Evolutionary conservation across 2,113 vertebrate species (phyloP), one percentile per base, ranked within the genome.

Genomic region (Stomatorhinus ivindoensis): DNA sequence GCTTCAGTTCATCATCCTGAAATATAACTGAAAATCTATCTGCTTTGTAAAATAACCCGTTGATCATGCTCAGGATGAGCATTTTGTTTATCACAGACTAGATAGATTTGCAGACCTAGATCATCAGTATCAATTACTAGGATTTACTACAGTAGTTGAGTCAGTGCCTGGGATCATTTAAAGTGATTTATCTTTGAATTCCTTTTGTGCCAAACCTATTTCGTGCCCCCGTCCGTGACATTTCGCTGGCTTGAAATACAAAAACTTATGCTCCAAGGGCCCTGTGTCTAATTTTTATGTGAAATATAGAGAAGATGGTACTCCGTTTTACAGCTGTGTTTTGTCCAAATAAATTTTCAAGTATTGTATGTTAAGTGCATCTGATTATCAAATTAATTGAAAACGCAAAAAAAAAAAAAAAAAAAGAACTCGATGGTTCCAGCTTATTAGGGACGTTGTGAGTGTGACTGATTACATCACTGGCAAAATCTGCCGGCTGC

Each of bases 81-180:
- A 80, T 80, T 80, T 80, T 42, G 73, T 80, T 80, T 80, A 80
- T 80, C 73, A 42, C 35, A 80, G 73, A 80, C 73, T 80, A 80
- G 73, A 80, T 42, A 80, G 13, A 80, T 80, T 42, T 80, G 73
- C 73, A 80, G 73, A 80, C 73, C 73, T 19, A 42, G 13, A 42
- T 80, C 73, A 80, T 80, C 73, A 80, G 73, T 80, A 80, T 80
- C 73, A 80, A 80, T 80, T 80, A 80, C 35, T 27, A 17, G 73
- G 35, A 27, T 80, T 39, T 42, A 35, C 73, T 80, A 80, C 73
- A 42, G 73, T 80, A 80, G 73, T 35, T 80, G 73, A 42, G 35
- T 15, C 73, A 39, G 35, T 80, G 73, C 73, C 73, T 80, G 73
- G 73, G 13, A 80, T 42, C 31, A 80, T 80, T 80, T 42, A 42